Conservation (phyloP, 2,113 vertebrate species). For the Chaenocephalus aceratus region DNA sequence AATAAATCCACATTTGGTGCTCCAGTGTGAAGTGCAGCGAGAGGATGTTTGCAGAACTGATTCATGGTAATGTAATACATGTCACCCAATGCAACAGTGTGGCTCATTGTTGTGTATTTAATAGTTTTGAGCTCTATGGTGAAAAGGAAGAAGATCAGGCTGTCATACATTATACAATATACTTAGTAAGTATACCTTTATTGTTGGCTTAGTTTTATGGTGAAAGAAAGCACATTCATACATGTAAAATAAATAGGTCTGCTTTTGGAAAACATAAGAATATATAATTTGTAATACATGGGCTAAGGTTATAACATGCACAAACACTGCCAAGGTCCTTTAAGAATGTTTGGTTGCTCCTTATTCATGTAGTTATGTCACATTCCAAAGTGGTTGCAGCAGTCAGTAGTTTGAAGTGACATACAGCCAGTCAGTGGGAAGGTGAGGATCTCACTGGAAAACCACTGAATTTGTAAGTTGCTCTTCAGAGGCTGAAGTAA, state of each 20-base stretch:
- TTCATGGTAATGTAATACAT: not conserved
- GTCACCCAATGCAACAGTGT: not conserved
- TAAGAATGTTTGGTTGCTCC: not conserved
- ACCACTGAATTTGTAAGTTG: constrained; percentile 35
- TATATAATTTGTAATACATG: not conserved
- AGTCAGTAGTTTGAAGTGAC: constrained; percentile 1
- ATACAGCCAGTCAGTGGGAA: not conserved
- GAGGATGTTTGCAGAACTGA: not conserved
- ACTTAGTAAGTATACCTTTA: not conserved
- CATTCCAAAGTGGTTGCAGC: not conserved
- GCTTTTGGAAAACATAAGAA: not conserved
- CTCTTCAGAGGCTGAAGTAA: constrained; percentile 23
- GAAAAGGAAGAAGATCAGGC: not conserved
- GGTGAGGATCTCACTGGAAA: constrained; percentile 29
- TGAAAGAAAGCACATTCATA: not conserved
- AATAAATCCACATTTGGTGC: not conserved
- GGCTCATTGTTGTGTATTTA: not conserved
- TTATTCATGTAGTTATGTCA: constrained; percentile 18
- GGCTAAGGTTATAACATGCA: not conserved
- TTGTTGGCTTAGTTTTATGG: not conserved
- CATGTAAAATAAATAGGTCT: not conserved
- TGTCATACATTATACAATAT: not conserved
- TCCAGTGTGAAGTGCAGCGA: not conserved
- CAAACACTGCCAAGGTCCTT: not conserved
- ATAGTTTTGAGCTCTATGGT: not conserved